Evolutionary conservation across 2,113 vertebrate genomes (phyloP), one percentile per base, ranked within the genome.

Genomic region (Melospiza georgiana): DNA sequence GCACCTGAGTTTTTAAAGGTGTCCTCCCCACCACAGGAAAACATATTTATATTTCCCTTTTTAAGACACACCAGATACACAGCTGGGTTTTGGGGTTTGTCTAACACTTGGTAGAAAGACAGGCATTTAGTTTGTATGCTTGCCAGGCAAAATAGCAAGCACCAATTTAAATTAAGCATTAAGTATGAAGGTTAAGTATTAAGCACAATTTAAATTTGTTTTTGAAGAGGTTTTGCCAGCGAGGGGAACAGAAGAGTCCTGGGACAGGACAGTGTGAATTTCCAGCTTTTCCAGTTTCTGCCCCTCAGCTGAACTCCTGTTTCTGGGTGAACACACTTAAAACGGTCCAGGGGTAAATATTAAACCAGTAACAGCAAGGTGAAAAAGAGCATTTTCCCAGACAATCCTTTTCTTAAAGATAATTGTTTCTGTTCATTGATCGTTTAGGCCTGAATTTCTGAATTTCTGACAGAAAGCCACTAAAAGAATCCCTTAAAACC

Each of bases 261-360:
- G n/a, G 19, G 51, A 69, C 28, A 75, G 24, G 22, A 48, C 10
- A 80, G 55, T n/a, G 35, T 91, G 82, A 59, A 76, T 37, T 48
- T 15, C 58, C 82, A 82, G 31, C 28, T 83, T 63, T 83, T 89
- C 72, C 43, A 69, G 31, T 30, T 77, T 79, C 46, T 73, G 23
- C 31, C 33, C 12, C 24, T 48, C 14, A 66, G 43, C 2, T 93
- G 41, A 80, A 90, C 39, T 58, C 1, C 1, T 49, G 48, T 87
- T 93, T 88, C 75, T 86, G 65, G 59, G n/a, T 74, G 61, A 88
- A 63, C 28, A 88, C 27, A 41, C 41, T 49, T 48, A 61, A 63
- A n/a, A 55, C 14, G 79, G 30, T 63, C 59, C 19, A 21, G 39
- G 76, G 90, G 41, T 74, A 90, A 95, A 90, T 51, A 95, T 85